phyloP scores from a whole-genome alignment of 2,888 invertebrate genomes.

The Thecophora atra region DNA sequence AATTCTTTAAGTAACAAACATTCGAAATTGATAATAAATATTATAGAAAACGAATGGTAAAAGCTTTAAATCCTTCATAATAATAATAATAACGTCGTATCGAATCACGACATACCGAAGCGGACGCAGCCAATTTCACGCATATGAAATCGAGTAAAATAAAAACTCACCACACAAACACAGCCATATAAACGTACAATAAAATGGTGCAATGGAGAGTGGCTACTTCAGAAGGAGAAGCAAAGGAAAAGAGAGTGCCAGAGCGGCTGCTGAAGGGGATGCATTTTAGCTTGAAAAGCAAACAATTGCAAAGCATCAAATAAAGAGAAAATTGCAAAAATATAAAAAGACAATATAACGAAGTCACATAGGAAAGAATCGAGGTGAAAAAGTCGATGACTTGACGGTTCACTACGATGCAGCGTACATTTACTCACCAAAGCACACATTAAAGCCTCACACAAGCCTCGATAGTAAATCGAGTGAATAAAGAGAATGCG shows the following conservation, averaged over 20 bases:
- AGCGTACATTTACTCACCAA: too few relatives aligned
- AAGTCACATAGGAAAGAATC: conserved; percentile 5
- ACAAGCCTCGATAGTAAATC: not conserved
- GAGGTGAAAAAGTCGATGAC: conserved; percentile 32
- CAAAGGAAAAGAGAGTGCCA: not conserved
- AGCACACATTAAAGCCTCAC: not conserved
- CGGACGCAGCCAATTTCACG: conserved; percentile 24
- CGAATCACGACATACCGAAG: conserved; percentile 2
- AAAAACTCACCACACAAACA: not conserved
- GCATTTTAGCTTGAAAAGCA: too few relatives aligned
- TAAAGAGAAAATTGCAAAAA: not conserved
- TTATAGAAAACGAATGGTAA: too few relatives aligned
- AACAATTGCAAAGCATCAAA: not conserved
- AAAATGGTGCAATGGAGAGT: too few relatives aligned
- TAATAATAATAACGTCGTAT: not conserved
- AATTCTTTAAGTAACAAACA: too few relatives aligned
- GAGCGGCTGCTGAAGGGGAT: too few relatives aligned
- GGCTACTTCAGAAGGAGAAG: not conserved
- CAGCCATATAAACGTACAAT: too few relatives aligned
- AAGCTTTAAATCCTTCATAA: not conserved
- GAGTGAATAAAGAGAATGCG: not conserved
- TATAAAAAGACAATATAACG: not conserved
- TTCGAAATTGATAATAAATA: too few relatives aligned
- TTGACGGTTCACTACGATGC: not conserved
- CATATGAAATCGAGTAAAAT: conserved; percentile 10